Evolutionary conservation across 2,113 vertebrate species (phyloP), one percentile per base, ranked within the genome.

Genomic region (Aix galericulata): DNA sequence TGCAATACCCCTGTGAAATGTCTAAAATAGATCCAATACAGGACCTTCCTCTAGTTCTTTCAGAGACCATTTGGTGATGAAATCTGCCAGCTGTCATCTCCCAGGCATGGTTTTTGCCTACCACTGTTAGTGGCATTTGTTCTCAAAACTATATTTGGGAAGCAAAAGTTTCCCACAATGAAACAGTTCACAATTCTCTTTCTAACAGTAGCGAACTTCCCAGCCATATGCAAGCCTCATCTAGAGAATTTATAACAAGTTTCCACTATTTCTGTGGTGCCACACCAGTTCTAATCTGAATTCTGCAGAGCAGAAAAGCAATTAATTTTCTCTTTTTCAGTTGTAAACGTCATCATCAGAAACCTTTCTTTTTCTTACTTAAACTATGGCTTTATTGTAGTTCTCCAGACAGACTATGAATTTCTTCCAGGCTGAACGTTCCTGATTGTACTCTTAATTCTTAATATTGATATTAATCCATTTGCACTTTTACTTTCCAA

Each of bases 61-160:
- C 58, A 79, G 86, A 58, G 58, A 31, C 83, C 93, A 92, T 93
- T 91, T 94, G 86, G 94, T 87, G 66, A 91, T 56, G 78, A 79
- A 92, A 87, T 89, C 77, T 82, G 78, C 91, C 88, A 69, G 58
- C 91, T 97, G 94, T 95, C n/a, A 9, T 53, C 71, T 75, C 82
- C 86, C 74, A 2, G 2, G 63, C 16, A 13, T 48, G 42, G 16
- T 44, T 94, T 93, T 56, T 67, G 62, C 93, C 94, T 94, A 93
- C 91, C 77, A 89, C 93, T 85, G 91, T 91, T 93, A 95, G 81
- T 17, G 10, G 78, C 91, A 94, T 96, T 94, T 96, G 81, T 82
- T 87, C 81, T 92, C 40, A 74, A 89, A 92, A 76, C 74, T 53
- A 13, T 40, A 62, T 58, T 82, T 86, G 32, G 76, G 92, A 87